Percentiles rank a stretch among this genome's conserved stretches.
Evolutionary conservation across 2,888 invertebrate species (phyloP).

Genomic region (Apamea sordens): DNA sequence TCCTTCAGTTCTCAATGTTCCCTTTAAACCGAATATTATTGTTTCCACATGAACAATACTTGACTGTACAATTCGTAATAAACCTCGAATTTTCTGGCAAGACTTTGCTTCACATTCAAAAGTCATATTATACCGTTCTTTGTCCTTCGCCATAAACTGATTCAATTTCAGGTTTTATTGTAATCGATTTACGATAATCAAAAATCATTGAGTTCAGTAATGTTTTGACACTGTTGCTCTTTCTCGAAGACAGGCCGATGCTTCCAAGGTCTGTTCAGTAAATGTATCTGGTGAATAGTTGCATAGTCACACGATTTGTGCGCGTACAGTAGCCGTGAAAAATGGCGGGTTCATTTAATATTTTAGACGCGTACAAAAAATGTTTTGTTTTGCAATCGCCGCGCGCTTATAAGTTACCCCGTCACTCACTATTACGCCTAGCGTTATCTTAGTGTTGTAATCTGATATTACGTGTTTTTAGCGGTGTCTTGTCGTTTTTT

Average conservation of each 20-base stretch:
- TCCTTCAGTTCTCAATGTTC: slow-evolving; percentile 4
- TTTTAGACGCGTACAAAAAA: slow-evolving; percentile 72
- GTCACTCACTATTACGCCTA: slow-evolving; percentile 61
- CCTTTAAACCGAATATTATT: slow-evolving; percentile 20
- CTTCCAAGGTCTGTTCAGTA: slow-evolving; percentile 47
- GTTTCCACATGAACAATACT: slow-evolving; percentile 34
- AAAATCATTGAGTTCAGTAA: slow-evolving; percentile 27
- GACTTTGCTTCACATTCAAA: slow-evolving; percentile 40
- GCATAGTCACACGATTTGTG: slow-evolving; percentile 47
- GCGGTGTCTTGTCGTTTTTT: slow-evolving; percentile 52
- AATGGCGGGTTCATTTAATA: slow-evolving; percentile 72
- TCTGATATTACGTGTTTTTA: slow-evolving; percentile 62
- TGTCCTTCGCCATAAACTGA: slow-evolving; percentile 41
- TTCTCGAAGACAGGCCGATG: slow-evolving; percentile 17
- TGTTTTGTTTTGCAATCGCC: slow-evolving; percentile 70
- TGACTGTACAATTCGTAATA: slow-evolving; percentile 38
- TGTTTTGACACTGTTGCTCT: slow-evolving; percentile 48
- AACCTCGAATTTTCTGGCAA: slow-evolving; percentile 44
- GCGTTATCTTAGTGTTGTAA: slow-evolving; percentile 67
- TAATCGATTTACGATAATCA: slow-evolving; percentile 45
- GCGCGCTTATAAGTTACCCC: slow-evolving; percentile 63
- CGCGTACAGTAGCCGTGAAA: slow-evolving; percentile 62
- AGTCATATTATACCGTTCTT: slow-evolving; percentile 44
- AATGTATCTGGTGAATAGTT: slow-evolving; percentile 45
- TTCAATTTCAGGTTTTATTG: slow-evolving; percentile 40